Conservation (phyloP, 2,797 vertebrate genomes). For the Phataginus tricuspis region DNA sequence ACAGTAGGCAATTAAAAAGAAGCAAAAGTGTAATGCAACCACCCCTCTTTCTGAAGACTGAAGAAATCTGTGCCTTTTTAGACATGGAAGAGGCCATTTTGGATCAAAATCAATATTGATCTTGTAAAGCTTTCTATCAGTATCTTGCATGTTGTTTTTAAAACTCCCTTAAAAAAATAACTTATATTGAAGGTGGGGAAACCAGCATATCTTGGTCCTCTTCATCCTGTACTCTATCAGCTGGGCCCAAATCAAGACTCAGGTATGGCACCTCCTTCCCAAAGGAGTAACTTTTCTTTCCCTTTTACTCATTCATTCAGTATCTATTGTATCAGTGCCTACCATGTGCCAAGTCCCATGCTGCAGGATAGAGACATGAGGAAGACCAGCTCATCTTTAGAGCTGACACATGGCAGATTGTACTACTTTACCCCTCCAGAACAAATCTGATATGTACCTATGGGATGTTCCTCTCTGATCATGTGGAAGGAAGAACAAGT, state of each 20-base stretch:
- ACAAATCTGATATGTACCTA: background rate
- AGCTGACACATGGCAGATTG: background rate
- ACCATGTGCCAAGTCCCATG: background rate
- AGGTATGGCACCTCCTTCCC: background rate
- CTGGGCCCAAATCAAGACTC: background rate
- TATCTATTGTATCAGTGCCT: background rate
- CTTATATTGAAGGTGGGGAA: background rate
- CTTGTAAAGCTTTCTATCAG: background rate
- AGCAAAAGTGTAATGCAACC: slow-evolving; percentile 37
- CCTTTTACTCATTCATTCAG: background rate
- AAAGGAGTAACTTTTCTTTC: background rate
- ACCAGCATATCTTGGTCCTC: background rate
- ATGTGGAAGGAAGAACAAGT: slow-evolving; percentile 5
- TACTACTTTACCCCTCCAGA: background rate
- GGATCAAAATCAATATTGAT: background rate
- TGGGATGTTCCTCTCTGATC: background rate
- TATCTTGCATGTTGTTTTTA: background rate
- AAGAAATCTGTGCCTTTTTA: slow-evolving; percentile 9
- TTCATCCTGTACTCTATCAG: background rate
- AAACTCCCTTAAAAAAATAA: background rate
- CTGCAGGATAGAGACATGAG: background rate
- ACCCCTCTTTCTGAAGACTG: background rate
- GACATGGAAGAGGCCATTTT: background rate
- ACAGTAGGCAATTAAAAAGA: slow-evolving; percentile 49
- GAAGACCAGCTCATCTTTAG: background rate